Percentiles rank a stretch among this genome's conserved stretches.
Evolutionary conservation across 2,113 vertebrate species (phyloP).

Genomic region (Aegotheles bennettii): DNA sequence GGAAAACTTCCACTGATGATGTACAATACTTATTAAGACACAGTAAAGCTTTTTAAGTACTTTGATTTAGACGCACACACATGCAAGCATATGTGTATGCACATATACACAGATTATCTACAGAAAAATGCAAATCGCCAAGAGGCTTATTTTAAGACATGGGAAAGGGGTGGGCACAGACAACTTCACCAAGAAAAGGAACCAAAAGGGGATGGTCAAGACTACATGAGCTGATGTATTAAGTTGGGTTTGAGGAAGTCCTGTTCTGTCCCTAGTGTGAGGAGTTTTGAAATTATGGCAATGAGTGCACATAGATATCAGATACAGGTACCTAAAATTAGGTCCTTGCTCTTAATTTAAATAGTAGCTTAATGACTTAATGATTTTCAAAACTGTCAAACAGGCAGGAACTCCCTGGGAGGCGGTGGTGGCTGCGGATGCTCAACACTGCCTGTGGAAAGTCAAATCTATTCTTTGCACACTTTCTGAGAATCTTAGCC

Average conservation of each 20-base stretch:
- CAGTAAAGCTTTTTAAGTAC: neutral
- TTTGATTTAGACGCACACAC: neutral
- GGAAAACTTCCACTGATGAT: slow-evolving; percentile 28
- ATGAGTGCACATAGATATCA: neutral
- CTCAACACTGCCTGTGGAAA: slow-evolving; percentile 8
- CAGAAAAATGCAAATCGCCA: neutral
- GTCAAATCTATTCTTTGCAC: neutral
- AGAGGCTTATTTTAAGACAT: neutral
- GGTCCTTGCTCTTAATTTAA: slow-evolving; percentile 8
- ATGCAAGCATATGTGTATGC: neutral
- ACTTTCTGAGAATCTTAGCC: slow-evolving; percentile 13
- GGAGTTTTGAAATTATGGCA: neutral
- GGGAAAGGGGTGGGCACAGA: neutral
- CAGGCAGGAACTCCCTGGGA: slow-evolving; percentile 28
- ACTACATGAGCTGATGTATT: neutral
- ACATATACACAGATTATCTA: neutral
- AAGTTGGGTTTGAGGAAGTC: neutral
- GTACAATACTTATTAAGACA: neutral
- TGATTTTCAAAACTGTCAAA: slow-evolving; percentile 48
- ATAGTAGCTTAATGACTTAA: slow-evolving; percentile 25
- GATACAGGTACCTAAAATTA: slow-evolving; percentile 33
- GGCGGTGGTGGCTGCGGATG: slow-evolving; percentile 24
- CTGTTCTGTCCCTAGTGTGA: neutral
- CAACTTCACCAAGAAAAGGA: neutral
- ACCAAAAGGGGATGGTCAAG: neutral